These are phyloP conservation scores for Epizoanthus fatuus DNA, from an alignment of 92 coral and sea anemone genomes.

Conservation along the genomic window DNA sequence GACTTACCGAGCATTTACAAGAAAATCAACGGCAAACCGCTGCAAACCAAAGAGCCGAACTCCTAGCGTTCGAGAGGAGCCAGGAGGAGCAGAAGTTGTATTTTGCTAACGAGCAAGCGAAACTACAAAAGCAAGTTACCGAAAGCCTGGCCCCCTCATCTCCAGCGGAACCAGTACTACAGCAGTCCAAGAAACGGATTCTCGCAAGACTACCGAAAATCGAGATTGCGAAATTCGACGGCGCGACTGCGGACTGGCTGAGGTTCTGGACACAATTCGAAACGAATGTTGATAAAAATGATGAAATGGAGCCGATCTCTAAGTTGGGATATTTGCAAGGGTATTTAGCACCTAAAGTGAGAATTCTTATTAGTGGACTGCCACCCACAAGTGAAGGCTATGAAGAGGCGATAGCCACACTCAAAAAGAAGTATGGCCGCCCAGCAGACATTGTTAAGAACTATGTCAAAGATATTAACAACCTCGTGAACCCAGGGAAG, in stretches of 20 bases:
- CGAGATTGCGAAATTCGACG: not conserved
- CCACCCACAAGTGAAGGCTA: not conserved
- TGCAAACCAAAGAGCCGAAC: conserved; percentile 3
- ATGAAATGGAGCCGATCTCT: too few species aligned
- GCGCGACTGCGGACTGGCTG: too few species aligned
- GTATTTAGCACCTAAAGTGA: not conserved
- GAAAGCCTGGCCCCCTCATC: not conserved
- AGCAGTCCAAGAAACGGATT: not conserved
- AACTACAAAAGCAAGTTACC: not conserved
- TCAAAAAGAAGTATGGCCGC: not conserved
- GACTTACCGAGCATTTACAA: not conserved
- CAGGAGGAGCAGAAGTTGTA: conserved; percentile 17
- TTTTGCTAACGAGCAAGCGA: conserved; percentile 18
- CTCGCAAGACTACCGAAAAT: not conserved
- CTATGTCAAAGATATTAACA: not conserved
- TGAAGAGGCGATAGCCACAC: not conserved
- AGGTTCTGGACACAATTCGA: too few species aligned
- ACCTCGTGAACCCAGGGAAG: conserved; percentile 6
- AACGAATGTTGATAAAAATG: too few species aligned
- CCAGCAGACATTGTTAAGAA: not conserved
- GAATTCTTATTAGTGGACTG: not conserved
- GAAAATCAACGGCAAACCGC: not conserved
- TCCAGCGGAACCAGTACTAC: not conserved
- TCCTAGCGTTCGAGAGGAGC: not conserved
- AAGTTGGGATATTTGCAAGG: not conserved